Evolutionary conservation across 2,888 invertebrate genomes (phyloP).

Genomic region (Globia sparganii): DNA sequence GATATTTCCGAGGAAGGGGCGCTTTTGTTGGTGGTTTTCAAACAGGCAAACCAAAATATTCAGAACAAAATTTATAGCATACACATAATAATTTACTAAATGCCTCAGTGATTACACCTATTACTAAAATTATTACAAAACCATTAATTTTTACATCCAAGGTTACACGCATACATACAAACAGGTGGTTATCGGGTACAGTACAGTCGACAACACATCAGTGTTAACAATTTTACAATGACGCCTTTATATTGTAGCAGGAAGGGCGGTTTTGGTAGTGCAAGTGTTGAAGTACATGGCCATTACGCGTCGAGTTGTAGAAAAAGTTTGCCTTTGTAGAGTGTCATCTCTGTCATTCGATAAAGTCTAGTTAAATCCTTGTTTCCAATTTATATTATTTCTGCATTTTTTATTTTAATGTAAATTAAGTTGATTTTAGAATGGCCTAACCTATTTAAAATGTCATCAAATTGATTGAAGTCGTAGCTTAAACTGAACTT

Average conservation of each 20-base stretch:
- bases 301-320: background rate
- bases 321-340: background rate
- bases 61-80: background rate
- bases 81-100: conserved; percentile 35
- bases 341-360: background rate
- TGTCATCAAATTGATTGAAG: background rate
- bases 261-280: background rate
- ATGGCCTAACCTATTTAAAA: background rate
- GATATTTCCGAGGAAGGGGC: background rate
- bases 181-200: background rate
- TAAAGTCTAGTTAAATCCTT: background rate
- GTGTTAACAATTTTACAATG: background rate
- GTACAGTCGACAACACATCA: background rate
- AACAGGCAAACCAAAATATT: background rate
- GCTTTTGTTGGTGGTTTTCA: background rate
- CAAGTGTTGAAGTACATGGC: background rate
- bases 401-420: fast-evolving
- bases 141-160: conserved; percentile 11
- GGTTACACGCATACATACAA: background rate
- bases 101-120: conserved; percentile 21
- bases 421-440: background rate
- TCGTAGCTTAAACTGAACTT: background rate
- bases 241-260: background rate
- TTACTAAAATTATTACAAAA: conserved; percentile 31
- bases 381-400: background rate